phyloP scores from a whole-genome alignment of 2,888 invertebrate genomes.

The Rotaria sp. region DNA sequence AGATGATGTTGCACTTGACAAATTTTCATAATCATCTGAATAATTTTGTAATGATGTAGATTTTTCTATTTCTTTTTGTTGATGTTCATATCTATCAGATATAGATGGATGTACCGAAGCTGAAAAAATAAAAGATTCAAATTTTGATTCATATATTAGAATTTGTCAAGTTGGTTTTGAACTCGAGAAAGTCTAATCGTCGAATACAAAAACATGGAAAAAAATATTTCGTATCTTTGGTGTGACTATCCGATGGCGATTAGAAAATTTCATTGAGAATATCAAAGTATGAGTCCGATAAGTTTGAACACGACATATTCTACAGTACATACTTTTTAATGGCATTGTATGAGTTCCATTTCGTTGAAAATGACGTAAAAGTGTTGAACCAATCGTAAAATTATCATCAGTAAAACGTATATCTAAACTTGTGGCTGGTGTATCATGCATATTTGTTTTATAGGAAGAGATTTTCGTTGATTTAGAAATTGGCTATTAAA shows the following conservation, averaged over 20 bases:
- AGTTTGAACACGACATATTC: no score
- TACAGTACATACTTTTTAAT: not conserved
- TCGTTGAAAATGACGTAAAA: not conserved
- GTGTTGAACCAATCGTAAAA: not conserved
- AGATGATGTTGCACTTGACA: not conserved
- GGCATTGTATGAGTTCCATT: not conserved
- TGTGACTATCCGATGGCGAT: no score
- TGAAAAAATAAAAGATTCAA: not conserved
- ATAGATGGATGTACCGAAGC: not conserved
- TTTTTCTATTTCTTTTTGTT: not conserved
- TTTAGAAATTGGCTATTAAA: not conserved
- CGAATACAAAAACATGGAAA: no score
- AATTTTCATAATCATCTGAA: constrained; percentile 17
- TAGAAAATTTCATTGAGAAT: no score
- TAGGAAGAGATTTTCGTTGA: not conserved
- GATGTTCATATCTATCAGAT: not conserved
- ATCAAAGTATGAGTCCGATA: no score
- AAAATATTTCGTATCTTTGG: no score
- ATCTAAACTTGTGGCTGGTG: not conserved
- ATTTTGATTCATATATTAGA: no score
- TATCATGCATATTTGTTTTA: not conserved
- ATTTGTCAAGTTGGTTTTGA: no score
- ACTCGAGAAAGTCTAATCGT: no score
- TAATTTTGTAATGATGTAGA: not conserved
- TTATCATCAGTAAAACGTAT: not conserved